Evolutionary conservation across 2,888 invertebrate species (phyloP), one percentile per base, ranked within the genome.

Genomic region (Epsilonema sp.): DNA sequence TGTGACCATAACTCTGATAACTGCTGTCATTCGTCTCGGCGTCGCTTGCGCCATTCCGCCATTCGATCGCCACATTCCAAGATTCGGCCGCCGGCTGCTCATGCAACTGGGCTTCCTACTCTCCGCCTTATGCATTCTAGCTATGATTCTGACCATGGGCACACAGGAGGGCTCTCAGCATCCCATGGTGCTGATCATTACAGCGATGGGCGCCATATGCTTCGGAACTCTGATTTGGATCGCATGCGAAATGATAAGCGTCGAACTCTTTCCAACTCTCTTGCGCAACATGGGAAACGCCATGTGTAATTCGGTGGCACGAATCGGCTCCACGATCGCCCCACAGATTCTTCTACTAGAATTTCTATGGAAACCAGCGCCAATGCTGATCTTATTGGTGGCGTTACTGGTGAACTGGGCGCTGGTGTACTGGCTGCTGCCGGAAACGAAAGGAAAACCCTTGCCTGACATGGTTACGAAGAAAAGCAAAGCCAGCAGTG

Each of bases 211-310:
- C 16, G 37, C 37, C 5, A 16, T 37, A 3, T 19, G 20, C 37
- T 16, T 16, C 37, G 37, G 37, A 3, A 3, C 37, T 3, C 37
- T 37, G 37, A 13, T 11, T 20, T 40, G 40, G 40, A 40, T 40
- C 3, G 21, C 40, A 4, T 11, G 3, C 4, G 40, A 40, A 20
- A 20, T 40, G 21, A 13, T 22, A 13, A 19, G 21, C 4, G 21
- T 40, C 22, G 40, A 40, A 20, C 16, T 40, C 21, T 40, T 40
- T 20, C 40, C 40, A 20, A 40, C 40, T 3, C 21, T 40, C 23
- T 40, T 16, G 23, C 40, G 40, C 20, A 40, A 40, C 40, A 40
- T 40, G 40, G 40, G 40, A 20, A 40, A 40, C 23, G 40, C 40
- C 4, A 13, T 40, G 19, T 40, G 40, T 23, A 40, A 40, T 23